Conservation (phyloP, 2,888 invertebrate species). For the Drosophila demipolita region DNA sequence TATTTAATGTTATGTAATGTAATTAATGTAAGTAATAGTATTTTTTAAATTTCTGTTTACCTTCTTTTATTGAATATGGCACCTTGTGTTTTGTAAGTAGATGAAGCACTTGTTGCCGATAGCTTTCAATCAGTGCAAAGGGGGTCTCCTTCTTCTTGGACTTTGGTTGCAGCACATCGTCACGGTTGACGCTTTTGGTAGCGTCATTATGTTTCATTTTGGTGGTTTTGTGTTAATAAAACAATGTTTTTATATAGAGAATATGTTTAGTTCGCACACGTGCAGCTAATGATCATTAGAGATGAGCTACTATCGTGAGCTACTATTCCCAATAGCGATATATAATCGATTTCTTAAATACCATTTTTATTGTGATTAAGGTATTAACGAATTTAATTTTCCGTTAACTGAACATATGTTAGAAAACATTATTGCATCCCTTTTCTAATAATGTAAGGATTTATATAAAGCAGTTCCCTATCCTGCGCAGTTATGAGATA, state of each 20-base stretch:
- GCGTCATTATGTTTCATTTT: conserved; percentile 31
- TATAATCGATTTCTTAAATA: conserved; percentile 1
- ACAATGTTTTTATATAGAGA: conserved; percentile 3
- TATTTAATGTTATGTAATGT: conserved; percentile 20
- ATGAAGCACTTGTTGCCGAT: conserved; percentile 70
- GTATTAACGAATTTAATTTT: too few relatives aligned
- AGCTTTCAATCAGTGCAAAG: conserved; percentile 18
- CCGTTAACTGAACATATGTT: neutral
- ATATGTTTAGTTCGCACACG: conserved; percentile 42
- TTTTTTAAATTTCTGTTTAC: conserved; percentile 50
- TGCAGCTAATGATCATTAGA: conserved; percentile 40
- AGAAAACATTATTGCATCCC: neutral
- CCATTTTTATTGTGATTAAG: neutral
- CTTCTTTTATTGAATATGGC: conserved; percentile 82
- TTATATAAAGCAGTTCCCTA: neutral
- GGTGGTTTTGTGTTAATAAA: neutral
- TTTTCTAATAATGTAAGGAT: too few relatives aligned
- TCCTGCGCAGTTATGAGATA: neutral
- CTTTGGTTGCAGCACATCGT: conserved; percentile 7
- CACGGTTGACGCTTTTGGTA: conserved; percentile 25
- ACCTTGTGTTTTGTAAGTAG: conserved; percentile 80
- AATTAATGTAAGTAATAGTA: neutral
- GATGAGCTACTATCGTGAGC: conserved; percentile 3
- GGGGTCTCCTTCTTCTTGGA: conserved; percentile 10
- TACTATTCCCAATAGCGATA: neutral